Conservation (phyloP, 2,888 invertebrate genomes). For the Schizaphis graminum region DNA sequence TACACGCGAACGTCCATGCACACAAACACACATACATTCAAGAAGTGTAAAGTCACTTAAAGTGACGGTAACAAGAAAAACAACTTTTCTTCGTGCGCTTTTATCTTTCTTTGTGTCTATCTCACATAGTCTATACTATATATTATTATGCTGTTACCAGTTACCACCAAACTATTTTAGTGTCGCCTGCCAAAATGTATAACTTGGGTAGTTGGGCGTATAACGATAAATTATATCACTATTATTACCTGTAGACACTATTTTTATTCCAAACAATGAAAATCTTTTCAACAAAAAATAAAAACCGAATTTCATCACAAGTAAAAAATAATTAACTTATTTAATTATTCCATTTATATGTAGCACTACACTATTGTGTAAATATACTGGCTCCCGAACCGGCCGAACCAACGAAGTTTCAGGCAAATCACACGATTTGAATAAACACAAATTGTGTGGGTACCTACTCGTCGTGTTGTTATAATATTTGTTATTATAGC, state of each 20-base stretch:
- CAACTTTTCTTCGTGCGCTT: not conserved
- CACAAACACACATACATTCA: not conserved
- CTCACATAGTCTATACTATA: not conserved
- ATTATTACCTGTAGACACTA: not conserved
- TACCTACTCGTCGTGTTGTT: not conserved
- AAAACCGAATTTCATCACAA: not conserved
- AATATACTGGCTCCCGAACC: not conserved
- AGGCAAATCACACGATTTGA: not conserved
- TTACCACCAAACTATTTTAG: not conserved
- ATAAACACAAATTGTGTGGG: not conserved
- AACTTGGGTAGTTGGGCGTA: not conserved
- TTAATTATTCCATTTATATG: not conserved
- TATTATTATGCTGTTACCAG: not conserved
- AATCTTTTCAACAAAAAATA: not conserved
- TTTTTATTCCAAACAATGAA: not conserved
- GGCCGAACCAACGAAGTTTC: not conserved
- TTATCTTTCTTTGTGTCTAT: conserved; percentile 7
- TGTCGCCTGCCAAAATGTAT: not conserved
- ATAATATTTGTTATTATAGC: not conserved
- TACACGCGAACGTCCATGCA: not conserved
- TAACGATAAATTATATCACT: not conserved
- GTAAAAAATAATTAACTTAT: not conserved
- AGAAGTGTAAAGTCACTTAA: not conserved
- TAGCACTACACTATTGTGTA: not conserved
- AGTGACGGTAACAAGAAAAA: not conserved